phyloP scores from a whole-genome alignment of 2,888 invertebrate genomes.

The Charanyca ferruginea region DNA sequence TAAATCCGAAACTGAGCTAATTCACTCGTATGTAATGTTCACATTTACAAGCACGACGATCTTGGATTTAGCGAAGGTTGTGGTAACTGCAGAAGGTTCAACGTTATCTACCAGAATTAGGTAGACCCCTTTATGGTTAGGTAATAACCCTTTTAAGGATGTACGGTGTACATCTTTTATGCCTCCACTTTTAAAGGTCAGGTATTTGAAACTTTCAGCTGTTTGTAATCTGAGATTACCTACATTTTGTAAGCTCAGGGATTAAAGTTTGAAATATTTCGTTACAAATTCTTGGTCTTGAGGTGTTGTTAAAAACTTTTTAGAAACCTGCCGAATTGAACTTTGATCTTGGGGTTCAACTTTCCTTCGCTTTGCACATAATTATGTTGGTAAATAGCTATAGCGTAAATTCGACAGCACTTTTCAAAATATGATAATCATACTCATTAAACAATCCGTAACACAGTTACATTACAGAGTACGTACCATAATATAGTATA shows the following conservation, averaged over 20 bases:
- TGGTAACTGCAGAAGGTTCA: constrained; percentile 26
- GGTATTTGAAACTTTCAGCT: constrained; percentile 1
- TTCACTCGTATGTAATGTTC: constrained; percentile 32
- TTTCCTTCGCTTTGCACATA: no score
- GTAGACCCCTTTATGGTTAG: neutral
- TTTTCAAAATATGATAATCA: no score
- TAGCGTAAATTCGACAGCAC: no score
- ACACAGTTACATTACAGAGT: no score
- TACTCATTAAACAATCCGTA: no score
- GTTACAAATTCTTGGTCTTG: neutral
- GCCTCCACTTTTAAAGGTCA: neutral
- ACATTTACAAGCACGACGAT: constrained; percentile 30
- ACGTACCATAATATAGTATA: no score
- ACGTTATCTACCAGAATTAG: constrained; percentile 35
- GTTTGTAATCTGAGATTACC: neutral
- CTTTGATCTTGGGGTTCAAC: no score
- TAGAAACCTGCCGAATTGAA: no score
- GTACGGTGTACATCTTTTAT: constrained; percentile 10
- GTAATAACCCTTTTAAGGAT: constrained; percentile 23
- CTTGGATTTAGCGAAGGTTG: constrained; percentile 22
- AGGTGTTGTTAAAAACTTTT: no score
- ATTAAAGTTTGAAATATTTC: neutral
- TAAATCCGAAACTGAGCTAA: constrained; percentile 21
- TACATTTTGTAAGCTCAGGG: neutral
- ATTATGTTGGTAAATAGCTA: no score